These are phyloP conservation scores for Prunella strophiata DNA, from an alignment of 2,797 vertebrate genomes.

Conservation along the genomic window DNA sequence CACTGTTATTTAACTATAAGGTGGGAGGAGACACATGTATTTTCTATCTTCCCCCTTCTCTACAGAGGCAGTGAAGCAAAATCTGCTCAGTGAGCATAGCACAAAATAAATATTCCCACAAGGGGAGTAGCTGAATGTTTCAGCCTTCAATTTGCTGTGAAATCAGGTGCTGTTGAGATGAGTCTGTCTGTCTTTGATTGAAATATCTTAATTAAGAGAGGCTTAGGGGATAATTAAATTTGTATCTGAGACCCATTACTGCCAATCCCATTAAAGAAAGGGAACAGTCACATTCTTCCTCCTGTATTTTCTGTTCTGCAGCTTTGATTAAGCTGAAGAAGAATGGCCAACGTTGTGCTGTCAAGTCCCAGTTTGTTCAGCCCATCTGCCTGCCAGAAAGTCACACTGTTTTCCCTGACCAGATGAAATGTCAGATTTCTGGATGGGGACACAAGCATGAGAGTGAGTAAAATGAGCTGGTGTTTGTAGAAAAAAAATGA, in stretches of 20 bases:
- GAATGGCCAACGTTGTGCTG: constrained; percentile 83
- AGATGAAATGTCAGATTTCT: constrained; percentile 86
- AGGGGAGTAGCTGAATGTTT: constrained; percentile 43
- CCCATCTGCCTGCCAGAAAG: constrained; percentile 90
- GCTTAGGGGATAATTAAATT: constrained; percentile 64
- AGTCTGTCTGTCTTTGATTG: constrained; percentile 45
- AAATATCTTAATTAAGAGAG: constrained; percentile 58
- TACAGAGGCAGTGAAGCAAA: constrained; percentile 48
- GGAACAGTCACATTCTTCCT: constrained; percentile 34
- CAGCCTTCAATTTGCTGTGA: constrained; percentile 56
- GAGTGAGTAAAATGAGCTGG: constrained; percentile 78
- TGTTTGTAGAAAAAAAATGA: background rate
- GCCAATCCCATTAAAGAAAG: constrained; percentile 46
- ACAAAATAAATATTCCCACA: constrained; percentile 66
- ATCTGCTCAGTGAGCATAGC: constrained; percentile 31
- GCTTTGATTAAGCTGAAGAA: constrained; percentile 92
- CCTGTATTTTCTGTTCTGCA: constrained; percentile 56
- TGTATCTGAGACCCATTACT: constrained; percentile 40
- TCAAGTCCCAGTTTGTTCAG: constrained; percentile 86
- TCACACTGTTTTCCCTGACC: constrained; percentile 75
- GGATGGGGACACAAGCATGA: constrained; percentile 91
- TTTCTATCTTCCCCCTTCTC: constrained; percentile 14
- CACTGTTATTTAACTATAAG: constrained; percentile 56
- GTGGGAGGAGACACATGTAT: constrained; percentile 39
- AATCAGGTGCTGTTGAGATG: constrained; percentile 56